phyloP scores from a whole-genome alignment of 1,140 invertebrate species.

The Agraylea sexmaculata region DNA sequence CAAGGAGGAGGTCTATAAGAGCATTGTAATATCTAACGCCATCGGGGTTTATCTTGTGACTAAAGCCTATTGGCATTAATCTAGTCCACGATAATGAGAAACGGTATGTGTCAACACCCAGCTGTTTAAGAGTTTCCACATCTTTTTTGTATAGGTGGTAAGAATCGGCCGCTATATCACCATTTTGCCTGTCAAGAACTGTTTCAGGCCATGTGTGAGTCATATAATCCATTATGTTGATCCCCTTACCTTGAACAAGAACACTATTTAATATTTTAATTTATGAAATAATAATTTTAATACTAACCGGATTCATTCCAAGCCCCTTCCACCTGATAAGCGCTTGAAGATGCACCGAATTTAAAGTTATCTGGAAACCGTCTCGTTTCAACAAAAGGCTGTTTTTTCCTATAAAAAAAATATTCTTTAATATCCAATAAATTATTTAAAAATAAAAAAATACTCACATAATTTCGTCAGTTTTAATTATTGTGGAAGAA shows the following conservation, averaged over 20 bases:
- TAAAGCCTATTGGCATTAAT: slow-evolving; percentile 36
- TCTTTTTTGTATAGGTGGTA: slow-evolving; percentile 47
- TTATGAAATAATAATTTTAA: slow-evolving; percentile 21
- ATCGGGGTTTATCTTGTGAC: slow-evolving; percentile 31
- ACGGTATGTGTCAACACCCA: slow-evolving; percentile 35
- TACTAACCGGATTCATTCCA: slow-evolving; percentile 50
- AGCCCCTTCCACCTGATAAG: slow-evolving; percentile 50
- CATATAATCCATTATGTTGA: slow-evolving; percentile 35
- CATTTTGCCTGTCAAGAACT: slow-evolving; percentile 28
- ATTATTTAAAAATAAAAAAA: no score
- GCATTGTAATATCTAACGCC: slow-evolving; percentile 44
- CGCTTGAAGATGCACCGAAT: slow-evolving; percentile 44
- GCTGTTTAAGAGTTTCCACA: slow-evolving; percentile 36
- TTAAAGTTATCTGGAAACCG: slow-evolving; percentile 45
- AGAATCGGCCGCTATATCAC: slow-evolving; percentile 47
- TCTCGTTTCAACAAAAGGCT: slow-evolving; percentile 1
- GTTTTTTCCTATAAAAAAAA: no score
- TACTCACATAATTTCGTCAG: no score
- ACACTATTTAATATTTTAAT: no score
- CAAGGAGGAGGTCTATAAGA: slow-evolving; percentile 37
- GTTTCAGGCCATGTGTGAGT: slow-evolving; percentile 27
- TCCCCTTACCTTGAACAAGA: slow-evolving; percentile 29
- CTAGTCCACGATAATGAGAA: slow-evolving; percentile 45
- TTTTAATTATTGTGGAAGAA: no score
- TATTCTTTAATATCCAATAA: no score